Base-by-base conservation (phyloP, 2,888 invertebrate species). In the Ophion ventricosus region DNA sequence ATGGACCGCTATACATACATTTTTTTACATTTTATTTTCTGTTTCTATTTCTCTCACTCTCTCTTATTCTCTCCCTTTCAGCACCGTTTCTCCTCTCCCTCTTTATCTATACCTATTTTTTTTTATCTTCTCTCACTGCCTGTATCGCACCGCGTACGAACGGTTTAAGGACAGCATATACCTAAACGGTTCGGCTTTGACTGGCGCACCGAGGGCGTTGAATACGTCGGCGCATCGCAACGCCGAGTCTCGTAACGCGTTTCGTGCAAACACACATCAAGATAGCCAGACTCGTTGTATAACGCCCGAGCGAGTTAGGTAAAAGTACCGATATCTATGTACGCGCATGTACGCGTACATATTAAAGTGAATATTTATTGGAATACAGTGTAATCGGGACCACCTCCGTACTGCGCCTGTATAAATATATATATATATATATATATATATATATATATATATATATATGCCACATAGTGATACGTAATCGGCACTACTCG, bases 161-260 rank as follows among this genome's bases (percentile, higher is more conserved):
- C 75, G 66, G 67, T 76, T 81, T 77, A 59, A 74, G 49, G 70
- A 14, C n/a, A 2, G 43, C 59, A 20, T 20, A 57, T 25, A 26
- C 35, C 29, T 66, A 64, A 72, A 63, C 70, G 72, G 72, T 26
- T 54, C 26, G 61, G 64, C 57, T 74, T 54, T 57, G 57, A 40
- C 61, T 56, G 20, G 77, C 61, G 61, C 80, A 43, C 80, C 69
- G 54, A 59, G 77, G 80, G 83, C 83, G 72, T 80, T 66, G 57
- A 76, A 80, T 80, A 70, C 73, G 69, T 77, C 72, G 70, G 81
- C 40, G 78, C 64, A 74, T 81, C 84, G 78, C 81, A 84, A 81
- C 74, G 74, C 29, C 63, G 59, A 70, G 61, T 78, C 61, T 64
- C 66, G 66, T 84, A 81, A 81, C 61, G 72, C 79, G 72, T 54